These are phyloP conservation scores for Coenonympha glycerion DNA, from an alignment of 2,888 invertebrate genomes.

Conservation along the genomic window DNA sequence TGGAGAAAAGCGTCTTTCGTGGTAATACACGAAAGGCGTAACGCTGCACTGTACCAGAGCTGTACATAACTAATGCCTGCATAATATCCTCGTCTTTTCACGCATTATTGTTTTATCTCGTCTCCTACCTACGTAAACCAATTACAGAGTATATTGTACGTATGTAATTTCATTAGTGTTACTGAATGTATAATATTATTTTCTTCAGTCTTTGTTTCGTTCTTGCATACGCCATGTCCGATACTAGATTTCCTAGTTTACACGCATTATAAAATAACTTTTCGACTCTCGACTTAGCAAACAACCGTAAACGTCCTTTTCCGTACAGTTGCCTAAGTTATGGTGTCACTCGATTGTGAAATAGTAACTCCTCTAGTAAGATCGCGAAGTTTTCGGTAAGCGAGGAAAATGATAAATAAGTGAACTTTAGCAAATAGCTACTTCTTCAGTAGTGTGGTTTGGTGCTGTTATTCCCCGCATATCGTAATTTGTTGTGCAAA, in stretches of 20 bases:
- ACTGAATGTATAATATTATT: background rate
- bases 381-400: slow-evolving; percentile 11
- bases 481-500: background rate
- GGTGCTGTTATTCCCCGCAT: background rate
- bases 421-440: background rate
- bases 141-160: slow-evolving; percentile 28
- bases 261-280: background rate
- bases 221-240: slow-evolving; percentile 26
- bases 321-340: slow-evolving; percentile 1
- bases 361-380: slow-evolving; percentile 13
- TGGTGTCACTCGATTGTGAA: slow-evolving; percentile 20
- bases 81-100: background rate
- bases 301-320: too few species aligned
- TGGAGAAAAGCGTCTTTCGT: too few species aligned
- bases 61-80: too few species aligned
- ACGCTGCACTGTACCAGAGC: too few species aligned
- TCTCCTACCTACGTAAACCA: slow-evolving; percentile 25
- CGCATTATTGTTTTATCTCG: slow-evolving; percentile 20
- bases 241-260: background rate
- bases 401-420: background rate
- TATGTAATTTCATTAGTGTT: slow-evolving; percentile 55
- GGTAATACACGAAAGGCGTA: too few species aligned
- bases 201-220: slow-evolving; percentile 33
- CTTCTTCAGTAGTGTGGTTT: background rate
- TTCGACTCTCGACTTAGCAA: too few species aligned